Base-by-base conservation (phyloP, 2,113 vertebrate genomes). In the Polyodon spathula region DNA sequence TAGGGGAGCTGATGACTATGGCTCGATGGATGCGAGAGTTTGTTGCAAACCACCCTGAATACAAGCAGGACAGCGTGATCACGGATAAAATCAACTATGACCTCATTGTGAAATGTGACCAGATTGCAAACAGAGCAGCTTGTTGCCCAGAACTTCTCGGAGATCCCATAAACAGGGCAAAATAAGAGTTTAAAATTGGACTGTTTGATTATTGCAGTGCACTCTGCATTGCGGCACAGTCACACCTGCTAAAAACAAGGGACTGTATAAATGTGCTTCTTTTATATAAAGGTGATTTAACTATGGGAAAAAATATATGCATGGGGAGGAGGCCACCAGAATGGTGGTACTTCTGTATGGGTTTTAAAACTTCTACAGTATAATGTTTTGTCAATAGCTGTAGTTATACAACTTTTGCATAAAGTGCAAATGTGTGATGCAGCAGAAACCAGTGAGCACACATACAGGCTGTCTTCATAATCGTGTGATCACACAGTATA, bases 1-100 rank as follows among this genome's bases (percentile, higher is more conserved):
- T 69, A 99, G 96, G 96, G 54, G 92, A 97, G 16, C 71, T 98
- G 70, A 99, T 97, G 95, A 99, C 96, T 37, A 92, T 90, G 74
- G 95, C 96, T 48, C 88, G 85, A 54, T 99, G 96, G 96, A 96
- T 99, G 93, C 85, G 96, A 73, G 93, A 95, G 11, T 99, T 97
- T 67, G 84, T 99, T 0, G 71, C 88, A 0, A 87, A 84, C 59
- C 94, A 99, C 71, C 92, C 93, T 0, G 80, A 90, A 78, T 99
- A 99, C 75, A 95, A 97, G 80, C 89, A 95, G 73, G 95, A 99
- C 66, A 97, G 96, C 37, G 65, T 96, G 51, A 84, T 99, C 40
- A 96, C 88, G 0, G 95, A 99, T 73, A 90, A 90, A 73, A 94
- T 98, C 12, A 99, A 94, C 79, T 99, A 94, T 1, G 93, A 93